Evolutionary conservation across 2,888 invertebrate species (phyloP).

Genomic region (Zhengitettix transpicula): DNA sequence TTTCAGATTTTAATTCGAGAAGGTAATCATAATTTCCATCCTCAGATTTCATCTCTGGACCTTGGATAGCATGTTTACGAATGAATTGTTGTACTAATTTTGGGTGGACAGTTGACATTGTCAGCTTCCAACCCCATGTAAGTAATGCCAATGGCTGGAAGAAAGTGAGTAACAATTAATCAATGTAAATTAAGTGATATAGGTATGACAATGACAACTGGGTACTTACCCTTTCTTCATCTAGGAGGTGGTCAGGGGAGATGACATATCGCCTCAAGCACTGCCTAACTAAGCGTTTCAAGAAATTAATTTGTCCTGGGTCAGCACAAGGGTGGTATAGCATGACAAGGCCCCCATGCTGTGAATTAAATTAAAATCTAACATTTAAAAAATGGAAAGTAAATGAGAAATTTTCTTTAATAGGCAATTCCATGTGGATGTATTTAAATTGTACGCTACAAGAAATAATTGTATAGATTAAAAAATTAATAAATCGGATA

Average conservation of each 20-base stretch:
- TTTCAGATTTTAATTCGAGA: constrained; percentile 26
- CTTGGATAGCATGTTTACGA: constrained; percentile 36
- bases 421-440: too few relatives aligned
- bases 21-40: constrained; percentile 37
- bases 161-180: constrained; percentile 9
- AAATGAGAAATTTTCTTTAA: too few relatives aligned
- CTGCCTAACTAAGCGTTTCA: constrained; percentile 40
- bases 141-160: constrained; percentile 55
- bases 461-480: background rate
- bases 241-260: constrained; percentile 44
- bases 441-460: background rate
- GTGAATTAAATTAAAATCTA: too few relatives aligned
- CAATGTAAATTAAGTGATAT: background rate
- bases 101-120: constrained; percentile 48
- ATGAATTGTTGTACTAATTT: constrained; percentile 43
- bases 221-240: constrained; percentile 36
- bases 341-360: constrained; percentile 68
- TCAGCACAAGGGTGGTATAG: constrained; percentile 77
- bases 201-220: background rate
- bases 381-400: too few relatives aligned
- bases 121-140: constrained; percentile 55
- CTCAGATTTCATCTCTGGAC: constrained; percentile 33
- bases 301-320: constrained; percentile 37
- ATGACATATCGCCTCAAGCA: constrained; percentile 65
- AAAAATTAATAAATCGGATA: background rate